Conservation (phyloP, 2,113 vertebrate species). For the Podarcis muralis region DNA sequence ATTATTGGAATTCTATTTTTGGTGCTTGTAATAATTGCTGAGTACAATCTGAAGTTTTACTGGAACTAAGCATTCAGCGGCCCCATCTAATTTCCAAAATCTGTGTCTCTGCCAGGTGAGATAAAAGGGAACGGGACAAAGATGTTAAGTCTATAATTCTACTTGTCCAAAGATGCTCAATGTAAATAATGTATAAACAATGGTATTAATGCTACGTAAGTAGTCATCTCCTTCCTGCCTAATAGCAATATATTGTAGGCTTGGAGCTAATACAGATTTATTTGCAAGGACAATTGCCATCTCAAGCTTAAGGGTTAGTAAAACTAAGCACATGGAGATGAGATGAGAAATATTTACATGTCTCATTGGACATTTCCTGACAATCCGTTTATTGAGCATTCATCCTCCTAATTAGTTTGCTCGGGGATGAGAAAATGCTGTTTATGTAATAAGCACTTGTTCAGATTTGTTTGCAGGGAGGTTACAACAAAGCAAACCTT, state of each 20-base stretch:
- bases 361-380: not conserved
- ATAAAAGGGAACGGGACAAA: not conserved
- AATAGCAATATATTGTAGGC: not conserved
- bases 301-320: not conserved
- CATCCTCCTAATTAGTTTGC: no score
- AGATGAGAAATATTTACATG: not conserved
- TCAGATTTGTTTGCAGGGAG: no score
- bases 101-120: not conserved
- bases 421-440: no score
- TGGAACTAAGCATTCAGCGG: not conserved
- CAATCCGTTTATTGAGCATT: no score
- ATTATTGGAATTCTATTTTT: constrained; percentile 6
- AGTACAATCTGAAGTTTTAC: not conserved
- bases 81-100: not conserved
- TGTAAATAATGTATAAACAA: not conserved
- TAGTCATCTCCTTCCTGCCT: not conserved
- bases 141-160: not conserved
- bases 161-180: not conserved
- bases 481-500: no score
- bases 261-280: not conserved
- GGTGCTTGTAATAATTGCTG: not conserved
- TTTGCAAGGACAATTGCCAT: not conserved
- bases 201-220: not conserved
- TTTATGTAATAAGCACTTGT: no score
- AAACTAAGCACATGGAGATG: not conserved